phyloP scores from a whole-genome alignment of 2,797 vertebrate species.

The Myoxocephalus aenaeus region DNA sequence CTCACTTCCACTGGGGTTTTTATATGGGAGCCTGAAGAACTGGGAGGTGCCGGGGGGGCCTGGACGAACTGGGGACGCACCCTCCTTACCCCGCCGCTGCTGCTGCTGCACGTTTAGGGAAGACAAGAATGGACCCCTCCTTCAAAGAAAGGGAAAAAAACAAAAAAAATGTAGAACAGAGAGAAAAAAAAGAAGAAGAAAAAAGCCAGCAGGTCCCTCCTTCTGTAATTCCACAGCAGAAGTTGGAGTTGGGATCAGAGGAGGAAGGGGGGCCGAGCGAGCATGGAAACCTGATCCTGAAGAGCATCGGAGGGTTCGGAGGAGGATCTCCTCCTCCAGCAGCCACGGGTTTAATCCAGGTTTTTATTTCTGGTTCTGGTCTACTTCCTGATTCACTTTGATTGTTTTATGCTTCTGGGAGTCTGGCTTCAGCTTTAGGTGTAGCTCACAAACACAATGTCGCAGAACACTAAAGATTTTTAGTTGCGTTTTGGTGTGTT shows the following conservation, averaged over 20 bases:
- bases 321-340: slow-evolving; percentile 66
- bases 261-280: slow-evolving; percentile 59
- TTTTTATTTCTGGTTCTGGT: slow-evolving; percentile 52
- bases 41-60: slow-evolving; percentile 86
- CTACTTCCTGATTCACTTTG: slow-evolving; percentile 53
- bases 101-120: slow-evolving; percentile 76
- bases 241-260: slow-evolving; percentile 78
- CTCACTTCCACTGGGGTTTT: slow-evolving; percentile 86
- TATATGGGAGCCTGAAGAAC: slow-evolving; percentile 87
- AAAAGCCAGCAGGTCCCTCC: slow-evolving; percentile 79
- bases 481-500: neutral
- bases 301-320: slow-evolving; percentile 58
- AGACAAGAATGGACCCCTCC: slow-evolving; percentile 80
- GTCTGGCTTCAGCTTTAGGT: neutral
- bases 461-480: neutral
- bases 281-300: slow-evolving; percentile 73
- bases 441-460: neutral
- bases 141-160: slow-evolving; percentile 67
- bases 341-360: slow-evolving; percentile 50
- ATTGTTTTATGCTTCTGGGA: slow-evolving; percentile 23
- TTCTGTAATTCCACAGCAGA: slow-evolving; percentile 71
- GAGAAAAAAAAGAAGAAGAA: slow-evolving; percentile 24
- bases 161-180: slow-evolving; percentile 52
- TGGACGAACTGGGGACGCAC: slow-evolving; percentile 68
- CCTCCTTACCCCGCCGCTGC: slow-evolving; percentile 73